These are phyloP conservation scores for Bucorvus abyssinicus DNA, from an alignment of 2,797 vertebrate species.

Conservation along the genomic window DNA sequence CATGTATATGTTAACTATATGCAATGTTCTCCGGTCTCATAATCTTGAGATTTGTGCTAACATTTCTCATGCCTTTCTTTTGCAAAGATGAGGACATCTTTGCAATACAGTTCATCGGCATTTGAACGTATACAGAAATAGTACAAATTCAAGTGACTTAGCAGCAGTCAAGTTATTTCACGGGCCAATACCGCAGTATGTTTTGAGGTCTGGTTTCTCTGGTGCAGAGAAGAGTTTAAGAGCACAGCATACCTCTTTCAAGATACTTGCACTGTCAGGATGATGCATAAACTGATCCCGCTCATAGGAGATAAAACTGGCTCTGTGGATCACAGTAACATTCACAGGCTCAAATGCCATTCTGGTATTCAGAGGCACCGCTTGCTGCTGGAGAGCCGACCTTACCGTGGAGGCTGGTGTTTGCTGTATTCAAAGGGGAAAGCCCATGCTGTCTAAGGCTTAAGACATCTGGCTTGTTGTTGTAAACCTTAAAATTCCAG, in stretches of 20 bases:
- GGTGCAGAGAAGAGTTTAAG: not conserved
- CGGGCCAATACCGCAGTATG: accelerated
- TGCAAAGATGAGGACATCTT: not conserved
- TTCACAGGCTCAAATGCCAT: conserved; percentile 48
- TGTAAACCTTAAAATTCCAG: conserved; percentile 57
- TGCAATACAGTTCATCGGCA: not conserved
- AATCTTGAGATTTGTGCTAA: not conserved
- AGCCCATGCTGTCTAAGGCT: not conserved
- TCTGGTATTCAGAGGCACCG: not conserved
- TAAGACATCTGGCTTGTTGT: conserved; percentile 41
- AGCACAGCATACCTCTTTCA: not conserved
- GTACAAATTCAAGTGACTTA: not conserved
- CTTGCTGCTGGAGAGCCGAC: not conserved
- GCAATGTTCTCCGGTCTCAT: not conserved
- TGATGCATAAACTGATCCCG: conserved; percentile 57
- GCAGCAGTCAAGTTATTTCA: not conserved
- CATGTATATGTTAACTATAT: not conserved
- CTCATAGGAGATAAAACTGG: conserved; percentile 18
- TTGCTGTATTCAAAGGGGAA: conserved; percentile 40
- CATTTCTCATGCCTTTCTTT: not conserved
- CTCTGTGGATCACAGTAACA: conserved; percentile 51
- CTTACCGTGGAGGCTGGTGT: not conserved
- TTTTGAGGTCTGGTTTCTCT: not conserved
- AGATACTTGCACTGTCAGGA: conserved; percentile 33
- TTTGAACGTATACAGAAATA: not conserved